phyloP scores from a whole-genome alignment of 1,140 invertebrate species.

The Sycobia sp. region DNA sequence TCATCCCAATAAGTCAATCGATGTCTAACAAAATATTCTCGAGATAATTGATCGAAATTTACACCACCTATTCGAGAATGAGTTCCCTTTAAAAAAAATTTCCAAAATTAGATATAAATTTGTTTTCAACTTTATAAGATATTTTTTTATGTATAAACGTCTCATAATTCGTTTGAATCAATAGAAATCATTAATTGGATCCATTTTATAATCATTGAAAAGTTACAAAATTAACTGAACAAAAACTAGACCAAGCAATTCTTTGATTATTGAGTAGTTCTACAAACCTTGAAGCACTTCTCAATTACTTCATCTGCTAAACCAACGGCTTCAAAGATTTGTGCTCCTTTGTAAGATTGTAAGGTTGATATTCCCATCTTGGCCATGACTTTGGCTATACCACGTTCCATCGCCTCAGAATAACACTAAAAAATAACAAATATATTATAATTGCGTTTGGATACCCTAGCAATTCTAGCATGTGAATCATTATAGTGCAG shows the following conservation, averaged over 20 bases:
- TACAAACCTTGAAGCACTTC: slow-evolving; percentile 83
- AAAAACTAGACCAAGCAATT: slow-evolving; percentile 5
- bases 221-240: not conserved
- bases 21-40: slow-evolving; percentile 86
- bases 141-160: not conserved
- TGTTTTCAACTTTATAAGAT: not conserved
- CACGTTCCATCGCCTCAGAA: slow-evolving; percentile 75
- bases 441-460: not conserved
- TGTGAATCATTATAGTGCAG: slow-evolving; percentile 17
- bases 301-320: slow-evolving; percentile 90
- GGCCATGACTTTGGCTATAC: slow-evolving; percentile 93
- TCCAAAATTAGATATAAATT: not conserved
- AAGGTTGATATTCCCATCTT: slow-evolving; percentile 99
- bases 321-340: slow-evolving; percentile 99
- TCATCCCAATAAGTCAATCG: slow-evolving; percentile 76
- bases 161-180: slow-evolving; percentile 46
- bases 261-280: not conserved
- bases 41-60: slow-evolving; percentile 85
- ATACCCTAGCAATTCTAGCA: too few species aligned
- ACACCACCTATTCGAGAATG: slow-evolving; percentile 94
- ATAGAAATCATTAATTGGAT: slow-evolving; percentile 48
- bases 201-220: slow-evolving; percentile 47
- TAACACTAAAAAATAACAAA: slow-evolving; percentile 65
- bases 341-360: slow-evolving; percentile 99
- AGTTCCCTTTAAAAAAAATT: slow-evolving; percentile 70